Evolutionary conservation across 2,888 invertebrate genomes (phyloP).

Genomic region (Prosapia bicincta): DNA sequence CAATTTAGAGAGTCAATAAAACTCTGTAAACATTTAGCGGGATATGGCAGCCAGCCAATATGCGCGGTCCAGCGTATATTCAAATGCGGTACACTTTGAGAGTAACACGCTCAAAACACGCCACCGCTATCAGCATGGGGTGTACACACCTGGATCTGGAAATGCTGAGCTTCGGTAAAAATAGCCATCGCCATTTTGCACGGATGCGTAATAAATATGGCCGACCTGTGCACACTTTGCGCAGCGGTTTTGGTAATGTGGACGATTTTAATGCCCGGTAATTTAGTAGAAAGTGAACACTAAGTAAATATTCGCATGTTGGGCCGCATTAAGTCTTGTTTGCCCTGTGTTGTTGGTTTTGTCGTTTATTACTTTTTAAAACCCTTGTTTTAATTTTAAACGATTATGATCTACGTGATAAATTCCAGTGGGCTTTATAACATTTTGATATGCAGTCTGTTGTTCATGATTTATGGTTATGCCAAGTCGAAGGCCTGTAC

Average conservation of each 20-base stretch:
- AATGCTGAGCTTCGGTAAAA: neutral
- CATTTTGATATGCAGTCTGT: too few relatives aligned
- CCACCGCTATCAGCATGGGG: neutral
- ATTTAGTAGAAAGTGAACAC: neutral
- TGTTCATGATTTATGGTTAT: too few relatives aligned
- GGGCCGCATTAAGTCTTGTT: neutral
- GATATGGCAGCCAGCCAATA: neutral
- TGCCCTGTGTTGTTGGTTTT: too few relatives aligned
- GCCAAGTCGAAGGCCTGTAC: too few relatives aligned
- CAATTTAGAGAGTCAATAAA: neutral
- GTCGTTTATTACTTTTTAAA: too few relatives aligned
- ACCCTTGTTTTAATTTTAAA: too few relatives aligned
- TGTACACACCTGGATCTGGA: neutral
- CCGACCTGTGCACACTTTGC: neutral
- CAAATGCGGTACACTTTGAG: neutral
- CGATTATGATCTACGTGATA: too few relatives aligned
- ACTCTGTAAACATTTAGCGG: neutral
- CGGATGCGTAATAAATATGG: neutral
- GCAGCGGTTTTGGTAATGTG: neutral
- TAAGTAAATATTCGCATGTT: neutral
- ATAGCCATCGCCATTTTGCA: neutral
- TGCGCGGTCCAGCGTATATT: neutral
- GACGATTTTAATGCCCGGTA: neutral
- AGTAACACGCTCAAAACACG: neutral
- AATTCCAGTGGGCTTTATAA: too few relatives aligned